These are phyloP conservation scores for Drosophila mimetica DNA, from an alignment of 2,888 invertebrate species.

Conservation along the genomic window DNA sequence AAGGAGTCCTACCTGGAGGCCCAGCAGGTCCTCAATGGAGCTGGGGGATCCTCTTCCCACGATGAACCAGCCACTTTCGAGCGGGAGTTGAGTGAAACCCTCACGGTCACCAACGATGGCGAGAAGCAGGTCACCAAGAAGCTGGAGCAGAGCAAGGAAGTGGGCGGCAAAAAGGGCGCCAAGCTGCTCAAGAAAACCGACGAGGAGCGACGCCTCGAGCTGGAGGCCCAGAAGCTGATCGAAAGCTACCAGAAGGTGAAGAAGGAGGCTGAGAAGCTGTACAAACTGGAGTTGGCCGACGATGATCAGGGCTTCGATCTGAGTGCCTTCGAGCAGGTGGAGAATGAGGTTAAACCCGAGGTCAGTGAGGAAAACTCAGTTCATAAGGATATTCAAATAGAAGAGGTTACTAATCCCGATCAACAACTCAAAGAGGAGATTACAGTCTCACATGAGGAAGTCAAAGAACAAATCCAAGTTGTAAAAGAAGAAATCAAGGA, in stretches of 20 bases:
- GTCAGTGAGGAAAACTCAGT: background rate
- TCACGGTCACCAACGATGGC: slow-evolving; percentile 72
- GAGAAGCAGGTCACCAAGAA: slow-evolving; percentile 79
- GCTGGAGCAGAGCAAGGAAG: slow-evolving; percentile 65
- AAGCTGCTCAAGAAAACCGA: slow-evolving; percentile 80
- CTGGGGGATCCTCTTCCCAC: background rate
- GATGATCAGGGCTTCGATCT: slow-evolving; percentile 77
- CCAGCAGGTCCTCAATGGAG: slow-evolving; percentile 43
- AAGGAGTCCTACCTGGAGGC: slow-evolving; percentile 75
- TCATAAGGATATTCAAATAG: background rate
- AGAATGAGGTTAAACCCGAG: slow-evolving; percentile 18
- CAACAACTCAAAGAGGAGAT: slow-evolving; percentile 6
- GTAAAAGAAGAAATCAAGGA: background rate
- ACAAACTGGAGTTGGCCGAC: slow-evolving; percentile 66
- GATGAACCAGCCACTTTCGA: slow-evolving; percentile 54
- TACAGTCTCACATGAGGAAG: background rate
- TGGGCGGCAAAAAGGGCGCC: slow-evolving; percentile 71
- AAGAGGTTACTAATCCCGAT: slow-evolving; percentile 4
- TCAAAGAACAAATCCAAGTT: background rate
- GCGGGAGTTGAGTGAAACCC: slow-evolving; percentile 69
- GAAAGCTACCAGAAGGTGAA: slow-evolving; percentile 82
- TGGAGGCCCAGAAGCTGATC: slow-evolving; percentile 80
- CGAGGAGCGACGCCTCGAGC: slow-evolving; percentile 77
- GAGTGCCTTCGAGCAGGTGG: slow-evolving; percentile 67
- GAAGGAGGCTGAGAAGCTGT: slow-evolving; percentile 80